These are phyloP conservation scores for Ennomos quercinarius DNA, from an alignment of 2,888 invertebrate species.

Conservation along the genomic window DNA sequence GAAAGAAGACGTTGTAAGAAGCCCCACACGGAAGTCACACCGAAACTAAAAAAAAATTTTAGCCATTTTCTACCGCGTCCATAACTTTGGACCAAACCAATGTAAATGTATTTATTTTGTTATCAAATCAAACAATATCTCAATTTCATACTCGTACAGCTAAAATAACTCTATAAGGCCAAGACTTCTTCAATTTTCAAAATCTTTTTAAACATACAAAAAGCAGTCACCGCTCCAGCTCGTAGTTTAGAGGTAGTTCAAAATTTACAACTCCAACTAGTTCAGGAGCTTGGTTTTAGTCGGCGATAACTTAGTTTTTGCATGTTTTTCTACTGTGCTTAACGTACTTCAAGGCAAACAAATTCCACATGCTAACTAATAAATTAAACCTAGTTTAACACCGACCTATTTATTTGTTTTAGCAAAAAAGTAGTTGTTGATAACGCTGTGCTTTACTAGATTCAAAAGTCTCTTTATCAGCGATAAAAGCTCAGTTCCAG, in stretches of 20 bases:
- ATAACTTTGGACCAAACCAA: no score
- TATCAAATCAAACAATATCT: no score
- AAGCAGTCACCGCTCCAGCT: constrained; percentile 44
- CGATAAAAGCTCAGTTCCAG: constrained; percentile 17
- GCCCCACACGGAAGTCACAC: no score
- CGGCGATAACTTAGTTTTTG: constrained; percentile 76
- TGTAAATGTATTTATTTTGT: no score
- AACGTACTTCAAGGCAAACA: constrained; percentile 38
- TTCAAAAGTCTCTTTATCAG: constrained; percentile 26
- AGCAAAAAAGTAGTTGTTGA: constrained; percentile 19
- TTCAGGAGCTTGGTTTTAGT: constrained; percentile 75
- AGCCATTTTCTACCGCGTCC: no score
- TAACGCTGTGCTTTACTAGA: constrained; percentile 8
- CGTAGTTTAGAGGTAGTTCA: constrained; percentile 45
- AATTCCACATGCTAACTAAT: constrained; percentile 52
- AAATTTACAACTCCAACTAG: constrained; percentile 74
- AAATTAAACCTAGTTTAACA: constrained; percentile 39
- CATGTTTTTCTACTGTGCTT: constrained; percentile 57
- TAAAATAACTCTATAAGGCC: no score
- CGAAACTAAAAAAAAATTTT: no score
- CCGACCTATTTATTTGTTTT: constrained; percentile 32
- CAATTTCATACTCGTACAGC: no score
- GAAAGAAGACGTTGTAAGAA: no score
- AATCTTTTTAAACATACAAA: constrained; percentile 8
- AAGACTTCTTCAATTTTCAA: neutral